Evolutionary conservation across 2,797 vertebrate genomes (phyloP), one percentile per base, ranked within the genome.

Genomic region (Prionace glauca): DNA sequence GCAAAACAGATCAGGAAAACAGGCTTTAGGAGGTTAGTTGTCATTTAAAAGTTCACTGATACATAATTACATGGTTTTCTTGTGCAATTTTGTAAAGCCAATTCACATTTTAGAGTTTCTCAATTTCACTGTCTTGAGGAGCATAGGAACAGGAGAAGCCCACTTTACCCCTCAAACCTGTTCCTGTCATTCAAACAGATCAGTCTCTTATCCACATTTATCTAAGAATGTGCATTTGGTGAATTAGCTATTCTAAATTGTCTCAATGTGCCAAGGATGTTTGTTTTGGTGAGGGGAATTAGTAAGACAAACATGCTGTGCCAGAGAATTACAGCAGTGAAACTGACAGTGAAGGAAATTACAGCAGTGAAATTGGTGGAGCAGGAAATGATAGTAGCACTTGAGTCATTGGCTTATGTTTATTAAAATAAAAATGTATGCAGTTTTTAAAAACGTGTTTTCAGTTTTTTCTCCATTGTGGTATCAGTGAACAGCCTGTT

Each of bases 1-100:
- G 96, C 56, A 95, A 62, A 93, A 96, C 96, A 60, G 24, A 94
- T 74, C 69, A 94, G 92, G 45, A 91, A 91, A 72, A 94, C 67
- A 72, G 69, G 20, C 20, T 50, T 72, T 45, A 45, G 32, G 69
- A 7, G 26, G 26, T 50, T 56, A 50, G 12, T 91, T 22, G 11
- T 74, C 41, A 45, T 24, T 94, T 45, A 50, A 71, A 71, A 71
- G 12, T 71, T 69, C 5, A 69, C 65, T 18, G 7, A 32, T 87
- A 56, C 45, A 56, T 50, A 36, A 62, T 5, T 16, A 91, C 5
- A 22, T 9, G 41, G 24, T 24, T 90, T 60, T 32, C 50, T 24
- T 60, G 87, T 88, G 50, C 11, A 29, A 90, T 26, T 62, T n/a
- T 32, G 11, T 62, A 62, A 3, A 60, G 26, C 22, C 0, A 62